Base-by-base conservation (phyloP, 2,113 vertebrate species). In the Cromileptes altivelis region DNA sequence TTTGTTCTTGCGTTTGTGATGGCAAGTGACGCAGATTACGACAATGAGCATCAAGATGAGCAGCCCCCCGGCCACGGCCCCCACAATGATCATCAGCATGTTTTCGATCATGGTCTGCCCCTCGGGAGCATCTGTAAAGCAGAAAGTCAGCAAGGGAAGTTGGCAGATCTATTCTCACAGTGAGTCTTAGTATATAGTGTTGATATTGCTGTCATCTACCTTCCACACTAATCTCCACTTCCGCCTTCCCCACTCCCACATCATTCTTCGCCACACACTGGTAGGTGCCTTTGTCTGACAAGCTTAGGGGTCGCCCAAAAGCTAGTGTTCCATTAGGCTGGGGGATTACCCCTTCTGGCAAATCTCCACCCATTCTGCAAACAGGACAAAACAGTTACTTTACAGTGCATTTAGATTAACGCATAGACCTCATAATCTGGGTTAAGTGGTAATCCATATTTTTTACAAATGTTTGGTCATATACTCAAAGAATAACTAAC, bases 1-100 rank as follows among this genome's bases (percentile, higher is more conserved):
- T 85, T 95, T 94, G 84, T 96, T 97, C 85, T 95, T 98, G 78
- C 94, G 93, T 18, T 95, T 97, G 87, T 99, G 97, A 85, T 97
- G 95, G 1, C 96, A 96, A 1, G 96, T 97, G 92, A 99, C 94
- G n/a, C 92, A 62, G 23, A 98, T 62, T 1, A 98, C 90, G 0
- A 96, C 88, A 50, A 95, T 12, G 14, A 99, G 89, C 72, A 99
- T 96, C 2, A 97, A 70, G 42, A 97, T 79, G 72, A 99, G 93
- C 57, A 98, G 78, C 21, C 95, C 87, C 0, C 85, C 94, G 0
- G 96, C 96, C 3, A 95, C 94, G 1, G 92, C 93, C 0, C 96
- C 97, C 33, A 97, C 93, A 0, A 95, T 94, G 63, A 97, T 93
- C 91, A 98, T 94, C 1, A 96, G 90, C 57, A 95, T 75, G 0